phyloP scores from a whole-genome alignment of 92 coral and sea anemone genomes.

The Pocillopora grandis region DNA sequence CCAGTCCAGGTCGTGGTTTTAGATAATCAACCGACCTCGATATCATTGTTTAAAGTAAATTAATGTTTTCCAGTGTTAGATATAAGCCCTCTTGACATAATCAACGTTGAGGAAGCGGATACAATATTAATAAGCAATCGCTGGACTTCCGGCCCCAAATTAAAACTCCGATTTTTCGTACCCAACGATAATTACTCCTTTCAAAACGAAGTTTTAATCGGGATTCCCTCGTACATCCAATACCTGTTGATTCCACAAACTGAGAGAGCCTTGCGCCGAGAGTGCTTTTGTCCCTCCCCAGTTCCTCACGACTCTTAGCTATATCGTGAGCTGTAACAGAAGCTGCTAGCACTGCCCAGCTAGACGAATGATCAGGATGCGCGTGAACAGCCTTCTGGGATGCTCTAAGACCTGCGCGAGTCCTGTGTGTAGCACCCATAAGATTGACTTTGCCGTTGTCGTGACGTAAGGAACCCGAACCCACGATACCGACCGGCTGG shows the following conservation, averaged over 20 bases:
- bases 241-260: conserved; percentile 72
- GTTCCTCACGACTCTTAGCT: conserved; percentile 41
- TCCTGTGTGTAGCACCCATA: conserved; percentile 42
- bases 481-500: conserved; percentile 71
- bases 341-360: conserved; percentile 88
- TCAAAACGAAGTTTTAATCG: too few species aligned
- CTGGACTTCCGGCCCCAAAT: too few species aligned
- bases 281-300: conserved; percentile 29
- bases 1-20: too few species aligned
- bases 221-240: neutral
- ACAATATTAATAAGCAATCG: too few species aligned
- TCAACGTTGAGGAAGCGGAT: too few species aligned
- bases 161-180: too few species aligned
- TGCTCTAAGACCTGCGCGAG: conserved; percentile 64
- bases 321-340: conserved; percentile 72
- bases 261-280: conserved; percentile 73
- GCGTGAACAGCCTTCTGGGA: conserved; percentile 95
- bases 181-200: too few species aligned
- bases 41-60: too few species aligned
- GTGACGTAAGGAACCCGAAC: conserved; percentile 65
- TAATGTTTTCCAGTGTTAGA: too few species aligned
- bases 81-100: too few species aligned
- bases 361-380: conserved; percentile 77
- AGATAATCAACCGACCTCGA: too few species aligned
- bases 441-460: conserved; percentile 31